Conservation (phyloP, 2,888 invertebrate species). For the Polymixis lichenea region DNA sequence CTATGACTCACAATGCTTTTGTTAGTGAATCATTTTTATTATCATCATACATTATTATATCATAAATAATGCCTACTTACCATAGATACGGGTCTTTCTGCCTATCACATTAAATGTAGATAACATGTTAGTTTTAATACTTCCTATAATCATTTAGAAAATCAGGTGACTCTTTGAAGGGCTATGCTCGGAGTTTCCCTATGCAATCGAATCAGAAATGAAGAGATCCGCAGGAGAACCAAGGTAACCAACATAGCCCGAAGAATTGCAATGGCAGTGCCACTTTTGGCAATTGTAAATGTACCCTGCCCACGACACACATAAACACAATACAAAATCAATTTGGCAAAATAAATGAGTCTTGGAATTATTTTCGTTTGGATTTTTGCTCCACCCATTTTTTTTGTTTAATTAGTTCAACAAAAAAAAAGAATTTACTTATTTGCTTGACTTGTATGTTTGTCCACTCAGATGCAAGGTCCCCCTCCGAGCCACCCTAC, state of each 20-base stretch:
- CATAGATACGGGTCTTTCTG: constrained; percentile 15
- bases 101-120: constrained; percentile 1
- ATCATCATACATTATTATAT: neutral
- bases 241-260: too few relatives aligned
- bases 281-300: too few relatives aligned
- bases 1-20: constrained; percentile 27
- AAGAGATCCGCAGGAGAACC: too few relatives aligned
- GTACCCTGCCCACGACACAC: too few relatives aligned
- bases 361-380: too few relatives aligned
- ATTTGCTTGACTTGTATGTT: neutral
- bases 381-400: neutral
- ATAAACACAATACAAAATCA: neutral
- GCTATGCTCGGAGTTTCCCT: too few relatives aligned
- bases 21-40: constrained; percentile 37
- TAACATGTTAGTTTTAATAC: neutral
- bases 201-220: too few relatives aligned
- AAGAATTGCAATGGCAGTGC: too few relatives aligned
- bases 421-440: neutral
- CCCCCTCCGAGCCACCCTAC: constrained; percentile 86
- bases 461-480: constrained; percentile 69
- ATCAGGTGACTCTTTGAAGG: too few relatives aligned
- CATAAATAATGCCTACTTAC: constrained; percentile 16
- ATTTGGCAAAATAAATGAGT: neutral
- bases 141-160: too few relatives aligned
- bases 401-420: neutral